These are phyloP conservation scores for Thamnaconus septentrionalis DNA, from an alignment of 2,113 vertebrate species.

Conservation along the genomic window DNA sequence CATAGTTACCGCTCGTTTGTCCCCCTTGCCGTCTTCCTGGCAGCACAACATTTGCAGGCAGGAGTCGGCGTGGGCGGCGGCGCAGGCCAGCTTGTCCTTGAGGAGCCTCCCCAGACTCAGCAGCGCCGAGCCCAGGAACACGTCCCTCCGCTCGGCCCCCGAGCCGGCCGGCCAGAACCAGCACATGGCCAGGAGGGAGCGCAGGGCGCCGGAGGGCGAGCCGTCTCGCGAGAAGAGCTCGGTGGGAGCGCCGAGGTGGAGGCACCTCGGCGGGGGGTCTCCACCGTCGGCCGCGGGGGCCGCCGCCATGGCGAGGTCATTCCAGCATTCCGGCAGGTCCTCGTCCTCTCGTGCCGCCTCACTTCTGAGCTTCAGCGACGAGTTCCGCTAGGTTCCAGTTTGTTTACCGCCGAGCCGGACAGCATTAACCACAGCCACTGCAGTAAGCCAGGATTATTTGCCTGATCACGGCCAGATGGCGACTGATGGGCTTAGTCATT, in stretches of 20 bases:
- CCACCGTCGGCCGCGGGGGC: constrained; percentile 21
- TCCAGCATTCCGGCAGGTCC: background rate
- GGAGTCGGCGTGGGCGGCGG: constrained; percentile 54
- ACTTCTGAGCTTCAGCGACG: constrained; percentile 14
- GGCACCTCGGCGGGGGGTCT: constrained; percentile 31
- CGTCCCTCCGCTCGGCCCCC: constrained; percentile 52
- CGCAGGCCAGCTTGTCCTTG: constrained; percentile 60
- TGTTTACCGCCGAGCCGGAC: constrained; percentile 33
- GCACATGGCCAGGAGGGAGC: constrained; percentile 66
- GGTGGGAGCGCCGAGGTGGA: constrained; percentile 52
- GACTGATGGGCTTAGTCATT: constrained; percentile 75
- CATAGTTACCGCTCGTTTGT: constrained; percentile 63
- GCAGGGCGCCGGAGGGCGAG: constrained; percentile 51
- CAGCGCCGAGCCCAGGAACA: constrained; percentile 67
- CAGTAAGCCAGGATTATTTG: constrained; percentile 81
- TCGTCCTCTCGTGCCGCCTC: constrained; percentile 13
- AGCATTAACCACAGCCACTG: constrained; percentile 54
- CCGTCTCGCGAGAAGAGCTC: constrained; percentile 60
- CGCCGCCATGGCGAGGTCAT: constrained; percentile 13
- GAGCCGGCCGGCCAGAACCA: constrained; percentile 56
- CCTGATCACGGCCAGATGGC: constrained; percentile 78
- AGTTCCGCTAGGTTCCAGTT: constrained; percentile 18
- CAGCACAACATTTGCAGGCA: constrained; percentile 57
- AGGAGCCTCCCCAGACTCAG: constrained; percentile 60
- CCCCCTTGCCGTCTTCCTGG: constrained; percentile 39